phyloP scores from a whole-genome alignment of 2,888 invertebrate species.

The Cecidostiba fungosa region DNA sequence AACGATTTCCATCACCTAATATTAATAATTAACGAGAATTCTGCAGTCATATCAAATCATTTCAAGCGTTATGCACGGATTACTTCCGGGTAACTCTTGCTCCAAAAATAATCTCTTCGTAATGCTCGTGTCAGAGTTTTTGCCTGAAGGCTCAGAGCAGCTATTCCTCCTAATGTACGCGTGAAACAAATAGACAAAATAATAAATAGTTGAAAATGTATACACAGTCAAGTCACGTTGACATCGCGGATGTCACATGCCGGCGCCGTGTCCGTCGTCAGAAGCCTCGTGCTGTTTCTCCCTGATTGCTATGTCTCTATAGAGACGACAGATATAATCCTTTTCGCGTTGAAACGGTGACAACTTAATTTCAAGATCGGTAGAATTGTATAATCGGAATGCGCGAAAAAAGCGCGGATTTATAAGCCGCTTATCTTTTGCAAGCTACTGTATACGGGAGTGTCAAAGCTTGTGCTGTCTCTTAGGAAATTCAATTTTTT shows the following conservation, averaged over 20 bases:
- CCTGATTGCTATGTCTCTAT: conserved; percentile 28
- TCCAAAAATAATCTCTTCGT: conserved; percentile 49
- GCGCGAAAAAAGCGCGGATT: not conserved
- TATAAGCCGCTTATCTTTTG: not conserved
- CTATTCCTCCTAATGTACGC: not conserved
- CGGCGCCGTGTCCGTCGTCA: conserved; percentile 43
- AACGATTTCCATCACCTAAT: not conserved
- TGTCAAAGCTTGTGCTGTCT: too few relatives aligned
- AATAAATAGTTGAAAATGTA: conserved; percentile 42
- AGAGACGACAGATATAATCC: conserved; percentile 52
- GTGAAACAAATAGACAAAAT: conserved; percentile 19
- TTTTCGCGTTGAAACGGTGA: conserved; percentile 33
- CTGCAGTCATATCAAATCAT: not conserved
- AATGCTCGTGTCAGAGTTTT: conserved; percentile 40
- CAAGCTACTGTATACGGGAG: not conserved
- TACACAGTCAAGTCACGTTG: conserved; percentile 64
- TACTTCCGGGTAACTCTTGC: not conserved
- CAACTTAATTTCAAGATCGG: conserved; percentile 54
- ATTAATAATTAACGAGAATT: conserved; percentile 46
- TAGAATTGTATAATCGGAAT: conserved; percentile 34
- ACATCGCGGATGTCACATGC: conserved; percentile 68
- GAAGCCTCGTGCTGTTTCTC: conserved; percentile 19
- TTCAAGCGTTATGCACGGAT: conserved; percentile 13
- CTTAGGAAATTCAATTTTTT: too few relatives aligned
- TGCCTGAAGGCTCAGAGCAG: conserved; percentile 8